Conservation (phyloP, 2,888 invertebrate species). For the Drosophila ezoana region DNA sequence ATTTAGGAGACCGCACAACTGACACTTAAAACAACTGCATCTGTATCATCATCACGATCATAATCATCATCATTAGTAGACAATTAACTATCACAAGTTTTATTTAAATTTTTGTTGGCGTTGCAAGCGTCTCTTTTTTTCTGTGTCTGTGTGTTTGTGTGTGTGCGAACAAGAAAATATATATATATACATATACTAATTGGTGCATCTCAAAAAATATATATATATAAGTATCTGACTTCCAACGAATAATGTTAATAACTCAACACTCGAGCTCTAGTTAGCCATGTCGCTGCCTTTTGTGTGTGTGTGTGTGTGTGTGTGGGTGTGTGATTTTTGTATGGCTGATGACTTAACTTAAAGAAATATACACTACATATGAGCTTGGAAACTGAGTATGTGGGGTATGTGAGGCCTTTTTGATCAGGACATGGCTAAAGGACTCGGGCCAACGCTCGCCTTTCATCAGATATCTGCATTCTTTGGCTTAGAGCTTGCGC, state of each 20-base stretch:
- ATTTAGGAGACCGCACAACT: conserved; percentile 6
- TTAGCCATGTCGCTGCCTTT: conserved; percentile 26
- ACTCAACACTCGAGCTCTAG: neutral
- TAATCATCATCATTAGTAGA: conserved; percentile 35
- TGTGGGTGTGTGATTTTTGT: conserved; percentile 1
- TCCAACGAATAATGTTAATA: conserved; percentile 6
- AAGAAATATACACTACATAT: conserved; percentile 52
- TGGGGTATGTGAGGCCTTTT: conserved; percentile 18
- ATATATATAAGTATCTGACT: neutral
- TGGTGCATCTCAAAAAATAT: conserved; percentile 20
- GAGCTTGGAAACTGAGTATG: conserved; percentile 36
- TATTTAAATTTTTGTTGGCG: conserved; percentile 65
- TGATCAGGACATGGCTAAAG: conserved; percentile 34
- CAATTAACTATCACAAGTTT: conserved; percentile 68
- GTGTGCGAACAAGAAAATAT: conserved; percentile 44
- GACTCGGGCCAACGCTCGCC: neutral
- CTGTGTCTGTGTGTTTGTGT: conserved; percentile 22
- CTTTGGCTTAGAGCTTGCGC: conserved; percentile 74
- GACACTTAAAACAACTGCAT: conserved; percentile 1
- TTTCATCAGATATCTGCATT: neutral
- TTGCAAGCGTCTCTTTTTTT: conserved; percentile 19
- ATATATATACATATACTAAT: conserved; percentile 42
- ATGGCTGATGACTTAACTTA: conserved; percentile 44
- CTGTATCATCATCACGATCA: conserved; percentile 3
- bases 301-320: neutral